Evolutionary conservation across 2,797 vertebrate species (phyloP), one percentile per base, ranked within the genome.

Genomic region (Phoebastria nigripes): DNA sequence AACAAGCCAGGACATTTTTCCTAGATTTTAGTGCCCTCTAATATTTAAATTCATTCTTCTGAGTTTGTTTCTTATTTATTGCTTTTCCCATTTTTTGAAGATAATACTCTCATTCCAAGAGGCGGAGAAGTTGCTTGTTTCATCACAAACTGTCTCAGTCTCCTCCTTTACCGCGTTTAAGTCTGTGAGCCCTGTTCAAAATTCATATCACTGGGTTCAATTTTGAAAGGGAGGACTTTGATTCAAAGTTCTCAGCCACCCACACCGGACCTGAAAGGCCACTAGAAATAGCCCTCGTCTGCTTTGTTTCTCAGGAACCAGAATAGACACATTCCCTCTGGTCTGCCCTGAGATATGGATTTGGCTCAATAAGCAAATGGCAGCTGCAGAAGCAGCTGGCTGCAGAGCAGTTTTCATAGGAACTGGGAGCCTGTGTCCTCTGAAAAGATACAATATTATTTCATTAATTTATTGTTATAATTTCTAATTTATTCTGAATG

Each of bases 201-300:
- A 90, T 85, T 90, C 44, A 0, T 80, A 71, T 90, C 51, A 71
- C 52, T 80, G 46, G 39, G 58, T 86, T 72, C 63, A 39, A 0
- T 62, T 94, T 85, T 85, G 82, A 93, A 96, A 92, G 84, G 87
- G 26, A 94, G 52, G 91, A 97, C 94, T 97, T 94, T 87, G 87
- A 89, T 44, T 94, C 76, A 78, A 78, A 91, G 90, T 85, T 96
- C 94, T 94, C 93, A 96, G 92, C 96, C 97, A 97, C 96, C 93
- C 96, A 97, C 94, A 96, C 70, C 77, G 91, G 88, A 95, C 90
- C 94, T 96, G 92, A 96, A 95, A 96, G 88, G 96, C 92, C 90
- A 94, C 94, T 97, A 87, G 96, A 97, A 97, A 97, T 92, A 96
- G 47, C 94, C 88, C 81, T 95, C 7, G 49, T 94, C 90, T 89